phyloP scores from a whole-genome alignment of 2,113 vertebrate genomes.

The Phaethornis superciliosus region DNA sequence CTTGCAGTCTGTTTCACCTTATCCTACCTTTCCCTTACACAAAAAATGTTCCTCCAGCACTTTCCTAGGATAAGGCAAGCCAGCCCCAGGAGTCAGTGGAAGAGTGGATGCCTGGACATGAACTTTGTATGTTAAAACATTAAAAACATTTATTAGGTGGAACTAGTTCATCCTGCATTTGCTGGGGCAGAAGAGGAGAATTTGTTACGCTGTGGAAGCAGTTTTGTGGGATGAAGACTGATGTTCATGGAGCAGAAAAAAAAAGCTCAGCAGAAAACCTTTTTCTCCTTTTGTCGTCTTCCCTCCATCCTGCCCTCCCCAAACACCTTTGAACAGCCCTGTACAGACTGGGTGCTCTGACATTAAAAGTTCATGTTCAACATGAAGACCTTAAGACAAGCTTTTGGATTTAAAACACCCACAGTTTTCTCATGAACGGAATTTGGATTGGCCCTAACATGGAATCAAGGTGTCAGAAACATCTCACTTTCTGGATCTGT shows the following conservation, averaged over 20 bases:
- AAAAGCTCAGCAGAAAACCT: background rate
- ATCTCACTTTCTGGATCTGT: background rate
- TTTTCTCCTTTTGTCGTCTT: background rate
- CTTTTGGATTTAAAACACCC: background rate
- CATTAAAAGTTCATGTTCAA: background rate
- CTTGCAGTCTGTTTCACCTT: background rate
- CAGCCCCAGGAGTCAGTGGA: background rate
- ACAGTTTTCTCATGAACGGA: conserved; percentile 11
- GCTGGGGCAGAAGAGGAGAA: background rate
- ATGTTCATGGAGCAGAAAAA: background rate
- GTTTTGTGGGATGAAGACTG: background rate
- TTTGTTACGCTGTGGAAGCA: background rate
- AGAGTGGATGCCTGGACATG: background rate
- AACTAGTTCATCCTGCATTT: background rate
- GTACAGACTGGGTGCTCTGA: background rate
- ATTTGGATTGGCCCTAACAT: background rate
- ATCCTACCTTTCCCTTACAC: background rate
- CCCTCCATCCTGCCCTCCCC: background rate
- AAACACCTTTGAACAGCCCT: background rate
- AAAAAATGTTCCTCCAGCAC: background rate
- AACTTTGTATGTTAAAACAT: background rate
- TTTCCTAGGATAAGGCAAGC: background rate
- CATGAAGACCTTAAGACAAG: background rate
- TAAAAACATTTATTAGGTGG: background rate
- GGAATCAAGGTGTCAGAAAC: background rate